Conservation (phyloP, 2,113 vertebrate genomes). For the Etheostoma cragini region DNA sequence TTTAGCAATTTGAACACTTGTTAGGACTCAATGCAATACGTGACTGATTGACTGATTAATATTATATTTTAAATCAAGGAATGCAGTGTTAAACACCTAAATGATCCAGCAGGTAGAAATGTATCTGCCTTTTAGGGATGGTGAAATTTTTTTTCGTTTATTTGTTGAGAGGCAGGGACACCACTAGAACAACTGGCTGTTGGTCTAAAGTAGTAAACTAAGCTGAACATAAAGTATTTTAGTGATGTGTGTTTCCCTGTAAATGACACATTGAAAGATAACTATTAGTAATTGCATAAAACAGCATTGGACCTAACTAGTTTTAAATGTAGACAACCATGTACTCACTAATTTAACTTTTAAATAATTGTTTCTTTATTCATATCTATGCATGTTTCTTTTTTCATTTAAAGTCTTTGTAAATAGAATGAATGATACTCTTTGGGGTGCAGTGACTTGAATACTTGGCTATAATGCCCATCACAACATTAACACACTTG, state of each 20-base stretch:
- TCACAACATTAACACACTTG: constrained; percentile 72
- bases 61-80: constrained; percentile 22
- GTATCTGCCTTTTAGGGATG: not conserved
- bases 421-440: not conserved
- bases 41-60: constrained; percentile 36
- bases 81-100: constrained; percentile 26
- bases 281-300: not conserved
- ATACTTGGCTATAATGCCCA: constrained; percentile 81
- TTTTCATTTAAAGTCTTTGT: constrained; percentile 18
- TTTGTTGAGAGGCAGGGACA: constrained; percentile 7
- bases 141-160: constrained; percentile 2
- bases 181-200: not conserved
- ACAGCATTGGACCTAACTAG: not conserved
- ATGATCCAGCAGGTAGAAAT: constrained; percentile 3
- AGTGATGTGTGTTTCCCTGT: not conserved
- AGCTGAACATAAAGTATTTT: not conserved
- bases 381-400: constrained; percentile 68
- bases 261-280: constrained; percentile 2
- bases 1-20: constrained; percentile 23
- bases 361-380: not conserved
- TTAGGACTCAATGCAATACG: constrained; percentile 14
- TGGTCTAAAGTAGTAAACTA: not conserved
- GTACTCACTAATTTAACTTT: not conserved
- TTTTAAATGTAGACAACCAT: not conserved
- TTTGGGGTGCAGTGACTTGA: constrained; percentile 78